Evolutionary conservation across 2,888 invertebrate genomes (phyloP).

Genomic region (Boloria euphrosyne): DNA sequence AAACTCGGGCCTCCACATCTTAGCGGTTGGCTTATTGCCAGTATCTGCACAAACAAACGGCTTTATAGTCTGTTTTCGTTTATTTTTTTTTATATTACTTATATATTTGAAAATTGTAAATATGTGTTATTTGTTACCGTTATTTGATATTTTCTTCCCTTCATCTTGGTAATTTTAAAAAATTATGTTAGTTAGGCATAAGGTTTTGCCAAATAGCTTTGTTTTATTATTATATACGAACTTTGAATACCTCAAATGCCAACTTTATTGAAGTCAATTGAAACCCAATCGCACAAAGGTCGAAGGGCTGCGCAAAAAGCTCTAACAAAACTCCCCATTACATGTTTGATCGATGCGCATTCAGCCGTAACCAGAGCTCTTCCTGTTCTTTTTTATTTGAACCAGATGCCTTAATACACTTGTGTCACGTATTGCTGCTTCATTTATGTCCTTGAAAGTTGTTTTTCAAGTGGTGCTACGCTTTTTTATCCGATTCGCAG

Average conservation of each 20-base stretch:
- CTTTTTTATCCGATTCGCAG: not conserved
- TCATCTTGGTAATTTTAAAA: not conserved
- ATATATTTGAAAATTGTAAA: slow-evolving; percentile 5
- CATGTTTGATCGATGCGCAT: slow-evolving; percentile 61
- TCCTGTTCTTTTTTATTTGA: slow-evolving; percentile 60
- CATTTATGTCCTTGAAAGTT: slow-evolving; percentile 27
- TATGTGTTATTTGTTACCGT: not conserved
- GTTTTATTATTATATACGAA: slow-evolving; percentile 8
- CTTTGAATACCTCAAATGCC: slow-evolving; percentile 3
- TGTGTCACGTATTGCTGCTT: slow-evolving; percentile 36
- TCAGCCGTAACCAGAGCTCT: slow-evolving; percentile 57
- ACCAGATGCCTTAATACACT: slow-evolving; percentile 27
- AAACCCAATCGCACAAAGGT: slow-evolving; percentile 54
- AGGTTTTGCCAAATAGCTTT: slow-evolving; percentile 16
- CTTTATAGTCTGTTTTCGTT: slow-evolving; percentile 19
- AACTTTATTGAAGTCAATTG: slow-evolving; percentile 34
- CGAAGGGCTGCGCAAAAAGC: slow-evolving; percentile 63
- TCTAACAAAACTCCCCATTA: slow-evolving; percentile 62
- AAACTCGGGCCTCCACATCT: slow-evolving; percentile 49
- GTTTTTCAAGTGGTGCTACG: slow-evolving; percentile 8
- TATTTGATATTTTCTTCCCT: not conserved
- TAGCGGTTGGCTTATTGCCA: slow-evolving; percentile 69
- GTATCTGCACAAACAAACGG: slow-evolving; percentile 43
- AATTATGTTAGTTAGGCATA: not conserved
- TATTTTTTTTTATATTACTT: slow-evolving; percentile 23